These are phyloP conservation scores for Drosophila nr. fundita DNA, from an alignment of 2,888 invertebrate species.

Conservation along the genomic window DNA sequence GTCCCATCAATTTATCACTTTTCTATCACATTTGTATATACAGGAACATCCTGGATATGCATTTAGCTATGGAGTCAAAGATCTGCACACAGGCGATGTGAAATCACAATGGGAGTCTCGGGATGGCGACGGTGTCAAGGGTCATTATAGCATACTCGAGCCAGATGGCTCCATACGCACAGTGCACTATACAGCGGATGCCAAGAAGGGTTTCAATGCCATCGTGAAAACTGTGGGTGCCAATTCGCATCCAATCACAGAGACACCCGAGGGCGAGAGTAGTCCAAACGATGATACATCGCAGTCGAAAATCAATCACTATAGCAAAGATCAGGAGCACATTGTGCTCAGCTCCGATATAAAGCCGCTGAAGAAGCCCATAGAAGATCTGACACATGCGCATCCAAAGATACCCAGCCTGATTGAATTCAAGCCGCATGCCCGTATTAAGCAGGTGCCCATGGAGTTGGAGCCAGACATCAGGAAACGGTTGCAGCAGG, in stretches of 20 bases:
- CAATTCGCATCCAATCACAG: constrained; percentile 84
- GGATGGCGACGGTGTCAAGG: constrained; percentile 86
- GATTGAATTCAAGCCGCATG: constrained; percentile 83
- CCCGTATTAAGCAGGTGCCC: constrained; percentile 82
- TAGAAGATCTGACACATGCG: constrained; percentile 82
- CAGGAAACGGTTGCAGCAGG: constrained; percentile 68
- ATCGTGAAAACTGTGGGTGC: constrained; percentile 86
- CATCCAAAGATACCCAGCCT: constrained; percentile 83
- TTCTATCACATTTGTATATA: constrained; percentile 34
- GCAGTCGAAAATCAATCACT: constrained; percentile 85
- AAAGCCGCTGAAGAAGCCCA: constrained; percentile 75
- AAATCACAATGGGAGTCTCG: constrained; percentile 87
- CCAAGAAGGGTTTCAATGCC: constrained; percentile 86
- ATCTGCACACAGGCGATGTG: constrained; percentile 86
- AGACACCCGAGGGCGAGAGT: constrained; percentile 76
- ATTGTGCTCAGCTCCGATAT: constrained; percentile 84
- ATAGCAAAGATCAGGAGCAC: constrained; percentile 84
- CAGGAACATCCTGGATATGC: constrained; percentile 86
- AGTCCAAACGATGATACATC: constrained; percentile 80
- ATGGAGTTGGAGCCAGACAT: constrained; percentile 83
- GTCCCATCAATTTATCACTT: background rate
- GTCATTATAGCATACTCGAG: constrained; percentile 88
- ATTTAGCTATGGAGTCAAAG: constrained; percentile 87
- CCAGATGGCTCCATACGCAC: constrained; percentile 88
- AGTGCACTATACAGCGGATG: constrained; percentile 87